Evolutionary conservation across 2,797 vertebrate species (phyloP), one percentile per base, ranked within the genome.

Genomic region (Euphonia xanthogaster): DNA sequence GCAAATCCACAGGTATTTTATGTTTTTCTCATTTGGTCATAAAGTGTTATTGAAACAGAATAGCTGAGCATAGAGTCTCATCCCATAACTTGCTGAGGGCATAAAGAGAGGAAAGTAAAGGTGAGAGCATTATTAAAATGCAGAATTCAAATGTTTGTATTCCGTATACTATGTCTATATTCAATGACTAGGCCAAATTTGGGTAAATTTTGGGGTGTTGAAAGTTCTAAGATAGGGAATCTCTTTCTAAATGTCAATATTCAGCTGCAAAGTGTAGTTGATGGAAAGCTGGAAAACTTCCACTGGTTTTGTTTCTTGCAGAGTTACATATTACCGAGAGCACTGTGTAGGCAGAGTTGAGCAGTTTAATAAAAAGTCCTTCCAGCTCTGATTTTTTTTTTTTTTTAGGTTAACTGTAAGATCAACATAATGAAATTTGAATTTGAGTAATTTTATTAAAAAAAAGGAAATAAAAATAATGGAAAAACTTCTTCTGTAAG

Each of bases 1-100:
- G 50, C 99, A 99, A 98, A 99, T 99, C 92, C 99, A 99, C 98
- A 99, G 99, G 99, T 99, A 98, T 96, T 88, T 50, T 42, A 37
- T 7, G 5, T 31, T 61, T 72, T 68, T 24, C 35, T 83, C 14
- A 15, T 17, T 42, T 42, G 47, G 17, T 53, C 12, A 7, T 40
- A 24, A 35, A 87, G 45, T n/a, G 27, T 27, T 4, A 10, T 5
- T 80, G 44, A 15, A 68, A 8, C 27, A 40, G 57, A 71, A 50
- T 30, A 75, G 12, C 14, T n/a, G 68, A 87, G n/a, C 65, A 14
- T 27, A 37, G 11, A 37, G 11, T 47, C 21, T 45, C 17, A 33
- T 53, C 28, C 30, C 30, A 12, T 39, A 73, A 7, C 6, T 30
- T 31, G 1, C 33, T 67, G 37, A 63, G 18, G 16, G 12, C 12